A percentile compares a stretch with the other conserved stretches of the same genome.
phyloP scores from a whole-genome alignment of 2,113 vertebrate species.

The Motacilla tschutschensis region DNA sequence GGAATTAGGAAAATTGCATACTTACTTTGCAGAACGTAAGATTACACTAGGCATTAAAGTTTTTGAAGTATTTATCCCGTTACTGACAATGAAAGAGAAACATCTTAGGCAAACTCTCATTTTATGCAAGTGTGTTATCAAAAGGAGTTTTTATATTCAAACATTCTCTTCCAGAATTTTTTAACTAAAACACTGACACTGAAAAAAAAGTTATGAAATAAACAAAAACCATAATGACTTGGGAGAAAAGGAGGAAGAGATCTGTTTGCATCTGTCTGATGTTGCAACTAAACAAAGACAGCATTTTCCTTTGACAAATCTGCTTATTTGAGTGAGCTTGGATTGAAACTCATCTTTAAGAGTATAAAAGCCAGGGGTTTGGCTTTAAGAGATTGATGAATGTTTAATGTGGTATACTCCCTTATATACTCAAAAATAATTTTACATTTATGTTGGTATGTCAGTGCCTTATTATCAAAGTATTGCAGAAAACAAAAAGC shows the following conservation, averaged over 20 bases:
- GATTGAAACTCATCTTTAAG: background rate
- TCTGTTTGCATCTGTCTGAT: background rate
- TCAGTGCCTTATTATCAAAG: background rate
- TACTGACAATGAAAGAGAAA: background rate
- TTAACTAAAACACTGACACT: background rate
- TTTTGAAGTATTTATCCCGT: background rate
- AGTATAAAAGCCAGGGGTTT: accelerated
- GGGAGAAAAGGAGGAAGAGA: background rate
- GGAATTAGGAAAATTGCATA: background rate
- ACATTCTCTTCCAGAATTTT: background rate
- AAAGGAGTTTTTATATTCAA: background rate
- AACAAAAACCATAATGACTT: background rate
- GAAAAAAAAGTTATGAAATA: background rate
- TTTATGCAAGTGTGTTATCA: background rate
- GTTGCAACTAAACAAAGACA: background rate
- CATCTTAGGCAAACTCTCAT: background rate
- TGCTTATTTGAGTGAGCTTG: background rate
- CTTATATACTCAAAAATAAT: background rate
- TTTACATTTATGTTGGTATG: background rate
- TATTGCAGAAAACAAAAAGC: background rate
- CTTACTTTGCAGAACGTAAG: background rate
- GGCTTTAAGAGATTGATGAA: background rate
- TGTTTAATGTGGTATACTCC: accelerated
- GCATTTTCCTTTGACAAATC: background rate
- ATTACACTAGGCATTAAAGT: background rate